These are phyloP conservation scores for Chamaea fasciata DNA, from an alignment of 2,113 vertebrate species.

Conservation along the genomic window DNA sequence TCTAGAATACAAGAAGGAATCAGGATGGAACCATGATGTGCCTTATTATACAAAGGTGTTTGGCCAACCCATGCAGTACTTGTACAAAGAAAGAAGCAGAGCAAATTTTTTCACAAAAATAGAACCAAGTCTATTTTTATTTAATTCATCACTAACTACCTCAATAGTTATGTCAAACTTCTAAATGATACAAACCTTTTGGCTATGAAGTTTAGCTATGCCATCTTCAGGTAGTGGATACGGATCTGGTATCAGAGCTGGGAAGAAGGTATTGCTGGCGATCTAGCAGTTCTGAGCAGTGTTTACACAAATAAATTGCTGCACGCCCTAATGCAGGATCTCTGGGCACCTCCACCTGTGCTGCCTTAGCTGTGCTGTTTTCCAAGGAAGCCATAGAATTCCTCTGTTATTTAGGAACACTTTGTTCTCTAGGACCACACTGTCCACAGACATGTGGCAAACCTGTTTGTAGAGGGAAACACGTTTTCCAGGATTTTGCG, in stretches of 20 bases:
- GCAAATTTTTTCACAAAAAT: not conserved
- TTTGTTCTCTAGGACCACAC: not conserved
- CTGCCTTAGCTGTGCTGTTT: not conserved
- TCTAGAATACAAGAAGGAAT: not conserved
- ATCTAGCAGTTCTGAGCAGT: not conserved
- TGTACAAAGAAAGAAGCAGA: not conserved
- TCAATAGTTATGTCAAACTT: not conserved
- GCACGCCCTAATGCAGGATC: not conserved
- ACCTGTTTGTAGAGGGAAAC: not conserved
- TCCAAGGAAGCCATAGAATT: not conserved
- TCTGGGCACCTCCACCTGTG: not conserved
- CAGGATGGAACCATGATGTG: not conserved
- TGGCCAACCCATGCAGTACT: not conserved
- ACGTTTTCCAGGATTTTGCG: not conserved
- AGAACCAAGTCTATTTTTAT: not conserved
- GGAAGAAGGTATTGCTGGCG: not conserved
- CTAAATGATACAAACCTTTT: not conserved
- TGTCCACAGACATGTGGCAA: not conserved
- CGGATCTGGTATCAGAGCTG: not conserved
- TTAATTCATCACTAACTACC: not conserved
- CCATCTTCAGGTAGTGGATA: not conserved
- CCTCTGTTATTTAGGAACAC: not conserved
- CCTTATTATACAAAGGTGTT: not conserved
- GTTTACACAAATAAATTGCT: not conserved
- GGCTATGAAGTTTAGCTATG: not conserved